Percentiles rank a stretch among this genome's conserved stretches.
Evolutionary conservation across 2,797 vertebrate genomes (phyloP).

Genomic region (Clarias pachynema): DNA sequence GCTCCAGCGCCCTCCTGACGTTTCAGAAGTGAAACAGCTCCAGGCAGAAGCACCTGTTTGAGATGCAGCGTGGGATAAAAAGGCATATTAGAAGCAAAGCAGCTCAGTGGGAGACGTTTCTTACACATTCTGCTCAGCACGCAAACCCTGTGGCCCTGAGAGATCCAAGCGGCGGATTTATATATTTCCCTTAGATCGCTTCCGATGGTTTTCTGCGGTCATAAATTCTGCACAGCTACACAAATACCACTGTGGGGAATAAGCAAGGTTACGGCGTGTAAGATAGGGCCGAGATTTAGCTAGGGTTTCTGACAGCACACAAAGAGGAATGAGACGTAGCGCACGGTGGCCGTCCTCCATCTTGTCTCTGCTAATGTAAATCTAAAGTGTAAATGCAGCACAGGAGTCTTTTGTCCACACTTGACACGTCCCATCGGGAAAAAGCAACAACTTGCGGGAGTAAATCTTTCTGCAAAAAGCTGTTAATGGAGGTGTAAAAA

Average conservation of each 20-base stretch:
- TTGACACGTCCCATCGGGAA: neutral
- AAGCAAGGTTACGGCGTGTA: slow-evolving; percentile 78
- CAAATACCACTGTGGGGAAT: slow-evolving; percentile 80
- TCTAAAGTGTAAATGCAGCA: slow-evolving; percentile 14
- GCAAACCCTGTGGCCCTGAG: slow-evolving; percentile 74
- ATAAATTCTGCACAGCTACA: slow-evolving; percentile 81
- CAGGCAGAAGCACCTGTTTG: slow-evolving; percentile 66
- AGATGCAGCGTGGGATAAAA: slow-evolving; percentile 68
- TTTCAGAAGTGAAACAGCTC: slow-evolving; percentile 37
- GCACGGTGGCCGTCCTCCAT: slow-evolving; percentile 42
- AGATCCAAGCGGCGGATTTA: slow-evolving; percentile 77
- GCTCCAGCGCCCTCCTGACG: slow-evolving; percentile 34
- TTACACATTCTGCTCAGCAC: slow-evolving; percentile 73
- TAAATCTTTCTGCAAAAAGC: neutral
- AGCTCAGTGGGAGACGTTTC: slow-evolving; percentile 70
- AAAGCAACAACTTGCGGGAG: neutral
- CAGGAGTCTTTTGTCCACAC: slow-evolving; percentile 12
- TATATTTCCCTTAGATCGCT: slow-evolving; percentile 81
- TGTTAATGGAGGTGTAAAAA: neutral
- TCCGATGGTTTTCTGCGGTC: slow-evolving; percentile 71
- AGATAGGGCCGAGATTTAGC: slow-evolving; percentile 76
- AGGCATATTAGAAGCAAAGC: slow-evolving; percentile 70
- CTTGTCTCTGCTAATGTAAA: slow-evolving; percentile 36
- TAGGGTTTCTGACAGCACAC: slow-evolving; percentile 63
- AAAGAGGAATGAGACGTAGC: slow-evolving; percentile 56